Percentiles rank a stretch among this genome's conserved stretches.
Conservation (phyloP, 2,888 invertebrate genomes). For the Platycheirus albimanus region DNA sequence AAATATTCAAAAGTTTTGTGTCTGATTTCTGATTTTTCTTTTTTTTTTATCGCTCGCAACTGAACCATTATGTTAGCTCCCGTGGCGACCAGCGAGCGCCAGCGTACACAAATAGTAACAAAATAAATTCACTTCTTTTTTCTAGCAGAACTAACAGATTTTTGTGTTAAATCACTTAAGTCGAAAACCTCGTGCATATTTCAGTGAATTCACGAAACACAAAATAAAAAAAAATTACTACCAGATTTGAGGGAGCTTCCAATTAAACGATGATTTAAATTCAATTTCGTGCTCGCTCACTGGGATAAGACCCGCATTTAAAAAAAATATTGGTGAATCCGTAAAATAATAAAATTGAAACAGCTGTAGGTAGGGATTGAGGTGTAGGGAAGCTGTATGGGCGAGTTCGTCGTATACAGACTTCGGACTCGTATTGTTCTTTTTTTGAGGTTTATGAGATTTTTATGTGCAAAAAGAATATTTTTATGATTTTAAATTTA, state of each 20-base stretch:
- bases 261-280: conserved; percentile 34
- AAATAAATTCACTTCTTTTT: too few relatives aligned
- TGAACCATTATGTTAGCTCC: too few relatives aligned
- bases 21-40: too few relatives aligned
- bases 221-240: background rate
- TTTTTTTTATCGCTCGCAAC: too few relatives aligned
- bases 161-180: background rate
- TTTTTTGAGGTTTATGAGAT: conserved; percentile 33
- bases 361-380: conserved; percentile 3
- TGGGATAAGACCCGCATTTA: conserved; percentile 11
- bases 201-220: background rate
- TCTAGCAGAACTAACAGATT: too few relatives aligned
- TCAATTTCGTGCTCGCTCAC: conserved; percentile 32
- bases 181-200: conserved; percentile 10
- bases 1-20: too few relatives aligned
- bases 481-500: conserved; percentile 19
- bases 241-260: conserved; percentile 21
- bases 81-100: too few relatives aligned
- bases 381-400: background rate
- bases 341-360: conserved; percentile 37
- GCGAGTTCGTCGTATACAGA: background rate
- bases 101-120: too few relatives aligned
- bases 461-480: conserved; percentile 38
- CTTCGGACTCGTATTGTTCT: conserved; percentile 29
- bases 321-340: conserved; percentile 15